phyloP scores from a whole-genome alignment of 2,888 invertebrate genomes.

The Stramonita haemastoma region DNA sequence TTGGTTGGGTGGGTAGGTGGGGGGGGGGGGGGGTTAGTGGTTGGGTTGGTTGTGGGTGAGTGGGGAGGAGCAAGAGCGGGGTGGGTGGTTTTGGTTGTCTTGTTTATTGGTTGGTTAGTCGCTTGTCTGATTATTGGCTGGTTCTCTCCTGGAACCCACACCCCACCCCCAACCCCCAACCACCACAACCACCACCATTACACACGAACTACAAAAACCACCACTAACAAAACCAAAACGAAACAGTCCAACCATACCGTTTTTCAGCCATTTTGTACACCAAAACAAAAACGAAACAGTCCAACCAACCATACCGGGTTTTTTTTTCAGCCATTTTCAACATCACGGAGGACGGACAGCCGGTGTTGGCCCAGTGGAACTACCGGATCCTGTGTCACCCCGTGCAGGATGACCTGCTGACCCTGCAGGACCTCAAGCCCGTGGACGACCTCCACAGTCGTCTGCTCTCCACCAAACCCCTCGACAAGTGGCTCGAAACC shows the following conservation, averaged over 20 bases:
- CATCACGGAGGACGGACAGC: slow-evolving; percentile 49
- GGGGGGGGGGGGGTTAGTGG: not conserved
- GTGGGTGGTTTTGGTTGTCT: not conserved
- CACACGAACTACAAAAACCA: too few species aligned
- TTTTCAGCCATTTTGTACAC: not conserved
- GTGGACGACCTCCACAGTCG: slow-evolving; percentile 10
- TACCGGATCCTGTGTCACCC: slow-evolving; percentile 65
- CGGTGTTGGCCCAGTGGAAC: slow-evolving; percentile 59
- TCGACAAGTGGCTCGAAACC: slow-evolving; percentile 21
- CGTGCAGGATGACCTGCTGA: slow-evolving; percentile 43
- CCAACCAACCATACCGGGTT: not conserved
- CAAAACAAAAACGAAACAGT: not conserved
- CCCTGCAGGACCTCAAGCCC: not conserved
- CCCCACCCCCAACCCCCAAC: too few species aligned
- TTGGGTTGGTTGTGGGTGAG: not conserved
- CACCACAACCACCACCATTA: too few species aligned
- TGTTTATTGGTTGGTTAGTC: not conserved
- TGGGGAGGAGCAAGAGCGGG: not conserved
- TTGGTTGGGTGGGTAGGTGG: not conserved
- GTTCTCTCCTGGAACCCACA: too few species aligned
- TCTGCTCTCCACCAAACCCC: not conserved
- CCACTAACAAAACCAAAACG: too few species aligned
- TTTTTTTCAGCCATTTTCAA: slow-evolving; percentile 51
- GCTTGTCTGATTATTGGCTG: too few species aligned
- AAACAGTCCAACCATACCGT: slow-evolving; percentile 22